Percentiles rank a stretch among this genome's conserved stretches.
phyloP scores from a whole-genome alignment of 2,797 vertebrate genomes.

The Psittacula echo region DNA sequence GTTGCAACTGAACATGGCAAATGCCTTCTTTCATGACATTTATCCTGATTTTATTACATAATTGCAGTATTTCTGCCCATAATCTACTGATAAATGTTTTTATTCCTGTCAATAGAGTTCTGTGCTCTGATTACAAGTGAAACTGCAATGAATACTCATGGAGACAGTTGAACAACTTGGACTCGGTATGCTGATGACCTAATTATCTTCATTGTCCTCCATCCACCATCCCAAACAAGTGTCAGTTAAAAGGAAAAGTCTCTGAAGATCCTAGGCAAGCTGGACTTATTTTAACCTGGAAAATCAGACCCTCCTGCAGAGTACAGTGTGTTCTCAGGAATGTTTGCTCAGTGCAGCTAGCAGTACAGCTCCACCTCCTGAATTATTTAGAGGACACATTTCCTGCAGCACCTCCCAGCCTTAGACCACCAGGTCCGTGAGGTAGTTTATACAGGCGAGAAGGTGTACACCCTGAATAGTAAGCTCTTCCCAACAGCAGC shows the following conservation, averaged over 20 bases:
- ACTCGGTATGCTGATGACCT: not conserved
- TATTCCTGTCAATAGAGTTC: not conserved
- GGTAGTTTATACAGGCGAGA: not conserved
- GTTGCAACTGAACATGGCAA: not conserved
- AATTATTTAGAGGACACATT: constrained; percentile 56
- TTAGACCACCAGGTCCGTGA: not conserved
- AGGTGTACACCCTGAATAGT: not conserved
- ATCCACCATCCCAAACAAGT: not conserved
- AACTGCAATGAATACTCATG: not conserved
- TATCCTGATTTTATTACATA: not conserved
- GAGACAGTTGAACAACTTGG: not conserved
- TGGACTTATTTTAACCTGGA: constrained; percentile 45
- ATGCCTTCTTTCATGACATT: not conserved
- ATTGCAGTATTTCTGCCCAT: not conserved
- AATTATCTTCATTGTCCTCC: not conserved
- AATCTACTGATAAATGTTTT: not conserved
- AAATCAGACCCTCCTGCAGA: constrained; percentile 33
- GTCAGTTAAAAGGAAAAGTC: not conserved
- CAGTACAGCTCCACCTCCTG: constrained; percentile 58
- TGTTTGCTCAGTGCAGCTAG: constrained; percentile 53
- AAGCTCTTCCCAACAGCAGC: not conserved
- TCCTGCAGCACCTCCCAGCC: constrained; percentile 43
- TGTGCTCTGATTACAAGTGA: not conserved
- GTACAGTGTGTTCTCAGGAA: constrained; percentile 45
- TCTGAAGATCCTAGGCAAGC: not conserved